Conservation (phyloP, 2,113 vertebrate species). For the Rana temporaria region DNA sequence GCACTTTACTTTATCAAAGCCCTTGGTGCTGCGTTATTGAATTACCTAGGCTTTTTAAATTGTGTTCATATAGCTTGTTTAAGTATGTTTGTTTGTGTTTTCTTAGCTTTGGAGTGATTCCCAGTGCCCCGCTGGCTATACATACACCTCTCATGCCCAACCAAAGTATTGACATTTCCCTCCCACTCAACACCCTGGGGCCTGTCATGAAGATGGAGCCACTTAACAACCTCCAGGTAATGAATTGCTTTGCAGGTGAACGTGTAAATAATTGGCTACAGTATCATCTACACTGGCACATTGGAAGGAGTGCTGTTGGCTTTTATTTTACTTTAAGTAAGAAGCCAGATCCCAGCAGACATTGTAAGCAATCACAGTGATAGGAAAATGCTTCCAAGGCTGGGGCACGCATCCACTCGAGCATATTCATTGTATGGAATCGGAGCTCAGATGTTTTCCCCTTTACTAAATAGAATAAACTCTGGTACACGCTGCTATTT, state of each 20-base stretch:
- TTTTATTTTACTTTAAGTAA: not conserved
- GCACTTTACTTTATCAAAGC: too few species aligned
- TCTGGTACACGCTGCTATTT: too few species aligned
- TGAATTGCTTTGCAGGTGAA: too few species aligned
- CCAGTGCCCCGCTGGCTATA: slow-evolving; percentile 89
- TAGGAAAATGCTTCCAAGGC: slow-evolving; percentile 29
- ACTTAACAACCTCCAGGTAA: slow-evolving; percentile 97
- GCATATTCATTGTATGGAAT: slow-evolving; percentile 25
- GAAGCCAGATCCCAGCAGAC: slow-evolving; percentile 27
- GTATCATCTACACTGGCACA: not conserved
- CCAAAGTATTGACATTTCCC: slow-evolving; percentile 93
- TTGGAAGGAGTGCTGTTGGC: not conserved
- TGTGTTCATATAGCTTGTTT: too few species aligned
- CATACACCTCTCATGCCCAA: slow-evolving; percentile 98
- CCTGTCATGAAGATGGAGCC: slow-evolving; percentile 99
- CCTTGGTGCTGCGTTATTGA: too few species aligned
- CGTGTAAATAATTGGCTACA: too few species aligned
- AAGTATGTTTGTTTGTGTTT: not conserved
- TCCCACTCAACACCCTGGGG: slow-evolving; percentile 95
- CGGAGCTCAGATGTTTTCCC: slow-evolving; percentile 4
- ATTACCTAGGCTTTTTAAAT: too few species aligned
- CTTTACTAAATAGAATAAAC: too few species aligned
- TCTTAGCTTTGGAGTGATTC: slow-evolving; percentile 91
- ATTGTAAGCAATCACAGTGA: slow-evolving; percentile 27
- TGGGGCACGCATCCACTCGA: slow-evolving; percentile 4